A percentile compares a stretch with the other conserved stretches of the same genome.
These are phyloP conservation scores for Trypoxylon attenuatum DNA, from an alignment of 2,888 invertebrate species.

Conservation along the genomic window DNA sequence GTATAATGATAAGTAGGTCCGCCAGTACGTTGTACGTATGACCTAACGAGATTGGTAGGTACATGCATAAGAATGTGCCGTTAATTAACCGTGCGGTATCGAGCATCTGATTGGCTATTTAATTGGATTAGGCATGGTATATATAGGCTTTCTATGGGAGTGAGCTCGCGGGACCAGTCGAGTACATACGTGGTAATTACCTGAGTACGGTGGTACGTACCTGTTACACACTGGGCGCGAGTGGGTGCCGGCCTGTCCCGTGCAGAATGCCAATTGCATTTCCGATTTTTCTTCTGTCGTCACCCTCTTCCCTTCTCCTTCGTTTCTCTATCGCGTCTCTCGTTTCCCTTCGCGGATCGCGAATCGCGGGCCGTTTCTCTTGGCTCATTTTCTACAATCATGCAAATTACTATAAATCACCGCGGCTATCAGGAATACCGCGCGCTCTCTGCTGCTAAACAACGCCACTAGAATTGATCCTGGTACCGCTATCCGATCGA, in stretches of 20 bases:
- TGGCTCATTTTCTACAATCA: constrained; percentile 47
- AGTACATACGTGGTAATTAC: constrained; percentile 55
- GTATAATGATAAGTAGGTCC: constrained; percentile 53
- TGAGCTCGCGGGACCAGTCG: constrained; percentile 29
- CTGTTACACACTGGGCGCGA: constrained; percentile 43
- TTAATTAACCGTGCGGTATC: constrained; percentile 66
- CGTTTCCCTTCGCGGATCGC: constrained; percentile 3
- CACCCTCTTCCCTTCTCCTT: constrained; percentile 21
- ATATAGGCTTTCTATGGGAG: constrained; percentile 52
- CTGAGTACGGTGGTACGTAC: constrained; percentile 44
- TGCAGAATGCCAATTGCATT: constrained; percentile 58
- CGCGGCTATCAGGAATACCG: constrained; percentile 11
- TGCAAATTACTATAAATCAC: constrained; percentile 47
- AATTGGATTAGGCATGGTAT: constrained; percentile 63
- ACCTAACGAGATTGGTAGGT: constrained; percentile 58
- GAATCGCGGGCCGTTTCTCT: constrained; percentile 6
- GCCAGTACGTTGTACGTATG: constrained; percentile 22
- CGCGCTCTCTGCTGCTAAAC: constrained; percentile 28
- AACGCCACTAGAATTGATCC: constrained; percentile 40
- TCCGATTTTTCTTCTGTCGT: constrained; percentile 42
- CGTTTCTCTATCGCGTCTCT: background rate
- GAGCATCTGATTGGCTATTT: constrained; percentile 66
- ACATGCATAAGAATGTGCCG: constrained; percentile 65
- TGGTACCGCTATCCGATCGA: constrained; percentile 47
- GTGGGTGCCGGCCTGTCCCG: constrained; percentile 33